These are phyloP conservation scores for Hybos culiciformis DNA, from an alignment of 2,888 invertebrate species.

Conservation along the genomic window DNA sequence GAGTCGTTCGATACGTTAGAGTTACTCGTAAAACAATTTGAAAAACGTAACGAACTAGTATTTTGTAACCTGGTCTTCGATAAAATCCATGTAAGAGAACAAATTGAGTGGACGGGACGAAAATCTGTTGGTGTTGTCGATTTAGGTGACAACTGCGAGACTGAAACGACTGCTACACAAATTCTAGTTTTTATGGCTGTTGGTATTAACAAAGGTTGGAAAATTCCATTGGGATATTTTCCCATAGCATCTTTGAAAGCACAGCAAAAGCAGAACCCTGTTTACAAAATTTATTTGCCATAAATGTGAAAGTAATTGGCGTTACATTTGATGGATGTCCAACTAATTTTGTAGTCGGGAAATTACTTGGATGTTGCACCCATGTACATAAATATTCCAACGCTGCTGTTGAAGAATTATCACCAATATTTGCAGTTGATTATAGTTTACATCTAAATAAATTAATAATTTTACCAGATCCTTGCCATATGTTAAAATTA, in stretches of 20 bases:
- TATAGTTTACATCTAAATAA: not conserved
- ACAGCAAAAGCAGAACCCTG: not conserved
- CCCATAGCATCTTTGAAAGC: constrained; percentile 12
- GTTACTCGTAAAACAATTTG: constrained; percentile 13
- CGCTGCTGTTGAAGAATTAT: not conserved
- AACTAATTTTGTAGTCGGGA: constrained; percentile 8
- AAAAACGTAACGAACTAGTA: constrained; percentile 10
- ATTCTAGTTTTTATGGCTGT: constrained; percentile 20
- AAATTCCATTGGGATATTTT: constrained; percentile 22
- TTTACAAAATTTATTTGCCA: constrained; percentile 16
- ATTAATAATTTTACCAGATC: not conserved
- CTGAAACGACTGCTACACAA: constrained; percentile 9
- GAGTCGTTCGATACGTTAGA: constrained; percentile 15
- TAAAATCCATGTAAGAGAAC: constrained; percentile 19
- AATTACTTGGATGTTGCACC: constrained; percentile 16
- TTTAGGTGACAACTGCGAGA: constrained; percentile 11
- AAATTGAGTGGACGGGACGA: constrained; percentile 14
- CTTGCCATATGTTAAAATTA: not conserved
- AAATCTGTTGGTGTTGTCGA: constrained; percentile 14
- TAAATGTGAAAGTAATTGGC: constrained; percentile 12
- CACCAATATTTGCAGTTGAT: not conserved
- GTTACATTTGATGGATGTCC: constrained; percentile 15
- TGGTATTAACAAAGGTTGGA: constrained; percentile 19
- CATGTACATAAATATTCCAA: too few relatives aligned
- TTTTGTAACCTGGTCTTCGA: constrained; percentile 17